Evolutionary conservation across 2,888 invertebrate species (phyloP).

Genomic region (Clivina fossor): DNA sequence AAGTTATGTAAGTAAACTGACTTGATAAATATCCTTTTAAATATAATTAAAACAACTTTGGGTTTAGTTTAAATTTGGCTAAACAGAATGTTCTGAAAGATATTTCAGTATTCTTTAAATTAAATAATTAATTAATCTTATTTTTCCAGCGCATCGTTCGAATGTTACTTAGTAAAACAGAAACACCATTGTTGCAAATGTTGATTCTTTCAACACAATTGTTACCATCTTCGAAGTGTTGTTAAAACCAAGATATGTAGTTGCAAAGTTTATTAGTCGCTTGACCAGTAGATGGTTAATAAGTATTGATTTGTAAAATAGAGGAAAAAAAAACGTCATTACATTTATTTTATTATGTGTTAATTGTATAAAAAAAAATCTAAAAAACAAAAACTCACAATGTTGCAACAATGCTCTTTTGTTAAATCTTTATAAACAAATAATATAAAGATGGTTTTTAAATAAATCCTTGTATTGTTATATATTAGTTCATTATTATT

Average conservation of each 20-base stretch:
- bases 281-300: conserved; percentile 16
- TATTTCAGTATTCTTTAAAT: too few relatives aligned
- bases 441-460: conserved; percentile 28
- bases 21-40: too few relatives aligned
- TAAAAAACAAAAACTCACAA: conserved; percentile 1
- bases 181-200: conserved; percentile 23
- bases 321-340: too few relatives aligned
- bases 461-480: too few relatives aligned
- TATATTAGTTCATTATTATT: too few relatives aligned
- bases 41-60: too few relatives aligned
- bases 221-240: conserved; percentile 28
- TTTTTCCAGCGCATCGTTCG: conserved; percentile 49
- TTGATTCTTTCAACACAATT: conserved; percentile 29
- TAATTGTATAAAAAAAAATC: conserved; percentile 5
- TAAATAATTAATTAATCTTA: conserved; percentile 27
- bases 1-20: too few relatives aligned
- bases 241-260: conserved; percentile 21
- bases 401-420: conserved; percentile 23
- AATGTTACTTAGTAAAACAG: conserved; percentile 47
- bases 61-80: too few relatives aligned
- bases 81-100: too few relatives aligned
- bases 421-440: conserved; percentile 23
- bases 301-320: conserved; percentile 17
- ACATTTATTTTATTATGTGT: too few relatives aligned
- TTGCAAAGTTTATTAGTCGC: conserved; percentile 21